Evolutionary conservation across 2,888 invertebrate species (phyloP).

Genomic region (Sussaba pulchella): DNA sequence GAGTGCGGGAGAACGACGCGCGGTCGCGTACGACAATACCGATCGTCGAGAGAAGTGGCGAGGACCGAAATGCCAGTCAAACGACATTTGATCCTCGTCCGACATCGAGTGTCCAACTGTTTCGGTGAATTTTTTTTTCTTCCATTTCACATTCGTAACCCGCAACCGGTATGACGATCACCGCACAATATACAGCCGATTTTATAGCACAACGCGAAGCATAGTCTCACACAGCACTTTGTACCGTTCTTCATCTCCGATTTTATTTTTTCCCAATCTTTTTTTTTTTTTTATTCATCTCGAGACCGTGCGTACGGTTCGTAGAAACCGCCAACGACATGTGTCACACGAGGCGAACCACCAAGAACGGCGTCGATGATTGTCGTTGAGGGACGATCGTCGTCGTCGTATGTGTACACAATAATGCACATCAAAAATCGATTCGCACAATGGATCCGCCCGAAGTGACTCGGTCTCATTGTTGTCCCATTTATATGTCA

Average conservation of each 20-base stretch:
- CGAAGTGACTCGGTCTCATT: conserved; percentile 58
- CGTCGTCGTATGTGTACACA: conserved; percentile 7
- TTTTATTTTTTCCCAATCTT: not conserved
- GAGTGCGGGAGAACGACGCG: conserved; percentile 51
- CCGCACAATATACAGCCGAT: conserved; percentile 17
- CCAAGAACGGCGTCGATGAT: conserved; percentile 55
- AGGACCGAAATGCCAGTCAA: conserved; percentile 76
- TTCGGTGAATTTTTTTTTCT: conserved; percentile 71
- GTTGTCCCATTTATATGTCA: conserved; percentile 50
- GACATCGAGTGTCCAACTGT: conserved; percentile 80
- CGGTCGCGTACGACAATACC: conserved; percentile 55
- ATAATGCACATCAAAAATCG: conserved; percentile 60
- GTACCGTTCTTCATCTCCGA: conserved; percentile 29
- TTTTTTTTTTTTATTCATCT: conserved; percentile 20
- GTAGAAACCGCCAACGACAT: conserved; percentile 41
- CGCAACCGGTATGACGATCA: conserved; percentile 37
- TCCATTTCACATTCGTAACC: conserved; percentile 68
- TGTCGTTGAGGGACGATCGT: conserved; percentile 55
- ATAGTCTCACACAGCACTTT: not conserved
- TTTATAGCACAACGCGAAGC: conserved; percentile 17
- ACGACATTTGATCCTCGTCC: conserved; percentile 75
- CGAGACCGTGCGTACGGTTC: not conserved
- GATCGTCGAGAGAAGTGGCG: conserved; percentile 42
- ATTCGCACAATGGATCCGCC: conserved; percentile 61
- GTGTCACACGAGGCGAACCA: conserved; percentile 60